These are phyloP conservation scores for Cryptomyrus ogoouensis DNA, from an alignment of 2,113 vertebrate species.

Conservation along the genomic window DNA sequence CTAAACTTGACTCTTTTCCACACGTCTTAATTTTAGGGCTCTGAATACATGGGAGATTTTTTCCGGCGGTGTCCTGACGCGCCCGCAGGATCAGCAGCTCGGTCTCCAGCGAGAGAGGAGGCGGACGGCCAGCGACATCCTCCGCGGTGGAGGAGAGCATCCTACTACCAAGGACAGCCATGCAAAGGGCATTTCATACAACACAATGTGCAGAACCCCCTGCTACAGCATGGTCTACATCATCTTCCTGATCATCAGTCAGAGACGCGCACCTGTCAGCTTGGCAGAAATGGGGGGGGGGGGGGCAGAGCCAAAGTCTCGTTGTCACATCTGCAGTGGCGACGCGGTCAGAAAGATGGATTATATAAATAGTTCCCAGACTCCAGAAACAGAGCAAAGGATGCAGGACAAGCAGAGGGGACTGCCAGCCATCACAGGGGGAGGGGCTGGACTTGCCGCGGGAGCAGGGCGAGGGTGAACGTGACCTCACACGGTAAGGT, in stretches of 20 bases:
- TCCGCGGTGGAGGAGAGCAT: not conserved
- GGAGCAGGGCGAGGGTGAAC: not conserved
- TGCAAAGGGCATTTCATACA: not conserved
- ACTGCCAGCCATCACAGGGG: not conserved
- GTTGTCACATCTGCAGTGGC: not conserved
- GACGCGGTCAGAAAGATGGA: not conserved
- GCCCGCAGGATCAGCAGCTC: too few species aligned
- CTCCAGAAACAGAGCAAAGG: not conserved
- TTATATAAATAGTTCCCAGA: not conserved
- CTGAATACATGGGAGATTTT: slow-evolving; percentile 29
- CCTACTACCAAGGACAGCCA: not conserved
- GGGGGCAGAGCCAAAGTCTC: not conserved
- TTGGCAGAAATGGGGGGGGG: not conserved
- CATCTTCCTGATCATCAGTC: not conserved
- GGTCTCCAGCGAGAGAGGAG: not conserved
- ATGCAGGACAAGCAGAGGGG: not conserved
- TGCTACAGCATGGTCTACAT: not conserved
- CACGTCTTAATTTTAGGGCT: slow-evolving; percentile 48
- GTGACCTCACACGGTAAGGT: not conserved
- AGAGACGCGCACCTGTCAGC: not conserved
- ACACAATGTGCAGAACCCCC: not conserved
- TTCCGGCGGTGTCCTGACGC: not conserved
- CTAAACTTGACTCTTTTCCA: slow-evolving; percentile 48
- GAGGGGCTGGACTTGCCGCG: not conserved
- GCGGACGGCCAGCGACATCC: not conserved